These are phyloP conservation scores for Micrastur ruficollis DNA, from an alignment of 2,797 vertebrate species.

Conservation along the genomic window DNA sequence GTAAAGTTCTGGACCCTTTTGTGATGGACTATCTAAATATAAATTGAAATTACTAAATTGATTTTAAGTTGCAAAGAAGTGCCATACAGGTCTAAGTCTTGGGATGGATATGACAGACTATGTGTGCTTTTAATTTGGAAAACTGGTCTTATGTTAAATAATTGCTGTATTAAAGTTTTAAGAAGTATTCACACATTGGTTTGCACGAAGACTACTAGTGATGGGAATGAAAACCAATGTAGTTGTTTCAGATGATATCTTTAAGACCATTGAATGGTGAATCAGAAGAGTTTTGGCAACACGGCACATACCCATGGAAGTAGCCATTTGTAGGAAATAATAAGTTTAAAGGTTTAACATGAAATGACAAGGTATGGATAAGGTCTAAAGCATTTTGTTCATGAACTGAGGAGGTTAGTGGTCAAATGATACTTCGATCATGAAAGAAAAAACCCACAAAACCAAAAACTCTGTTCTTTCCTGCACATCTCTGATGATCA, in stretches of 20 bases:
- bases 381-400: not conserved
- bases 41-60: conserved; percentile 11
- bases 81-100: not conserved
- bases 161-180: not conserved
- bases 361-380: not conserved
- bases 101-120: not conserved
- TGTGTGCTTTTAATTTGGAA: not conserved
- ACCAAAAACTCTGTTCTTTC: not conserved
- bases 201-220: not conserved
- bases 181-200: not conserved
- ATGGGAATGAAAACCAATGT: not conserved
- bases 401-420: not conserved
- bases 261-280: not conserved
- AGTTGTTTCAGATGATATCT: not conserved
- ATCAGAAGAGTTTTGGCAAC: not conserved
- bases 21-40: conserved; percentile 6
- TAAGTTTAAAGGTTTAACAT: not conserved
- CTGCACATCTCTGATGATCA: not conserved
- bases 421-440: not conserved
- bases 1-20: not conserved
- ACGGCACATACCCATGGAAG: not conserved
- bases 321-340: not conserved
- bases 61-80: not conserved
- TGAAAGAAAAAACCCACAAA: not conserved
- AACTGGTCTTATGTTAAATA: not conserved